Evolutionary conservation across 2,113 vertebrate genomes (phyloP), one percentile per base, ranked within the genome.

Genomic region (Herpailurus yagouaroundi): DNA sequence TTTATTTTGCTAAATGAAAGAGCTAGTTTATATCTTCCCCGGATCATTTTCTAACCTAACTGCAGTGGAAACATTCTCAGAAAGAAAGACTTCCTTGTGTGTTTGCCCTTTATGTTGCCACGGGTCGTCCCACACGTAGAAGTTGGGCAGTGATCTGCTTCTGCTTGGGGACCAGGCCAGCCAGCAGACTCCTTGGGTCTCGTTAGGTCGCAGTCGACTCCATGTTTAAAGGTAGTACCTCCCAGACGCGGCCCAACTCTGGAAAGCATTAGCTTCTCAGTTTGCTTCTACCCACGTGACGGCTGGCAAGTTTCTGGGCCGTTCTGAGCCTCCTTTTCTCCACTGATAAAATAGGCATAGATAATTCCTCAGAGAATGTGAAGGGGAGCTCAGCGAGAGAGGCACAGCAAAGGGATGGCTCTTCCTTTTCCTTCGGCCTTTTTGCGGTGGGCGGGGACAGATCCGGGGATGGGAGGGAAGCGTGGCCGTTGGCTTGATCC

Each of bases 1-100:
- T 98, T 98, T 98, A 98, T 98, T 98, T 98, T 98, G 98, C 94
- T 96, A 92, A 98, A 94, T 95, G 98, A 99, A 99, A 98, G 98
- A 94, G 97, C 97, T 97, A 95, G 97, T 98, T 98, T 98, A 60
- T 98, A 92, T 97, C 98, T 97, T 97, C 98, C 98, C 97, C 98
- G 97, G 98, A 85, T 96, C 94, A 95, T 97, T 98, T 91, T 95
- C 97, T 97, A 97, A 94, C 92, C 95, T 97, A 4, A 41, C 93
- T 94, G 97, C 98, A 97, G 97, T 96, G 98, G 98, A 98, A 98
- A 98, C 96, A 93, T 98, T 98, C 85, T 81, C 97, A 93, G 97
- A 93, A 98, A 98, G 96, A 99, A 98, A 98, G 98, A 80, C 97
- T 97, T 94, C 91, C 96, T 98, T 99, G 98, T 99, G 98, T 97